Percentiles rank a stretch among this genome's conserved stretches.
These are phyloP conservation scores for Telmatochromis sp. DNA, from an alignment of 2,113 vertebrate species.

Conservation along the genomic window DNA sequence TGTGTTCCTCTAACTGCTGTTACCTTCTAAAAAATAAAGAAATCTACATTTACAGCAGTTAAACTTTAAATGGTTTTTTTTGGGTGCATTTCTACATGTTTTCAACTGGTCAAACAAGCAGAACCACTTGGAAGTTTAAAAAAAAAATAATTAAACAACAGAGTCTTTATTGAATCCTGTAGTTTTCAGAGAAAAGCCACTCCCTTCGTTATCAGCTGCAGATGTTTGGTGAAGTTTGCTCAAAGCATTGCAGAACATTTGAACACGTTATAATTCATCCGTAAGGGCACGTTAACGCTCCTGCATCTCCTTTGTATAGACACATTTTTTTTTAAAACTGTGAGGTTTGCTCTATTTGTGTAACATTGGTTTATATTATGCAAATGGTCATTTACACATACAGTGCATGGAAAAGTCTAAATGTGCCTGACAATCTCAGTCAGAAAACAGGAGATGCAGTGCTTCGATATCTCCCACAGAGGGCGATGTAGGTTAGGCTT, in stretches of 20 bases:
- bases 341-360: background rate
- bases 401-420: background rate
- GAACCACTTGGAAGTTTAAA: background rate
- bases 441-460: conserved; percentile 5
- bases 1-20: conserved; percentile 28
- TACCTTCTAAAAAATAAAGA: background rate
- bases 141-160: background rate
- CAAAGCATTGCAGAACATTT: background rate
- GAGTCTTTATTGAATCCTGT: background rate
- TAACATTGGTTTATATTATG: background rate
- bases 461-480: conserved; percentile 22
- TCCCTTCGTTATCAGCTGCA: background rate
- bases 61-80: fast-evolving
- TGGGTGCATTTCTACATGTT: background rate
- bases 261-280: background rate
- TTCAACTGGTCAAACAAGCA: background rate
- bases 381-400: background rate
- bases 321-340: background rate
- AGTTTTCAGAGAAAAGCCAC: background rate
- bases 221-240: background rate
- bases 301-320: background rate
- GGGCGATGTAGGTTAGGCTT: conserved; percentile 12
- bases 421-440: background rate
- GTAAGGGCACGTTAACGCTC: background rate
- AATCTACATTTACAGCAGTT: conserved; percentile 2